phyloP scores from a whole-genome alignment of 2,888 invertebrate genomes.

The Iselma pallidipennis region DNA sequence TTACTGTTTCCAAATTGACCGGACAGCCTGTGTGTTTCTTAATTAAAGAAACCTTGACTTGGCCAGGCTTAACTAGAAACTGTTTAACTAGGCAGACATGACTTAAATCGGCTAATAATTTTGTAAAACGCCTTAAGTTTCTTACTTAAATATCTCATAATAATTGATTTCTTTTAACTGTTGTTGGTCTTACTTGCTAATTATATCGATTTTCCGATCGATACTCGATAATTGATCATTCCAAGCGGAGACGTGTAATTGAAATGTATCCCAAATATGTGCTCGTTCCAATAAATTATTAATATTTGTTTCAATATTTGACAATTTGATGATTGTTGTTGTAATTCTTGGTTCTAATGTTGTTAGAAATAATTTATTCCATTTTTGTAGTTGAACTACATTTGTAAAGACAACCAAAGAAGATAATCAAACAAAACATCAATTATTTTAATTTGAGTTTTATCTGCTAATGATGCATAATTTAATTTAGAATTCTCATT shows the following conservation, averaged over 20 bases:
- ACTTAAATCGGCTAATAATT: no score
- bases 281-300: conserved; percentile 58
- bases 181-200: conserved; percentile 51
- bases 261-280: conserved; percentile 60
- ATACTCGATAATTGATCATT: conserved; percentile 59
- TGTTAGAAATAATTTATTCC: conserved; percentile 53
- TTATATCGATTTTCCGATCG: conserved; percentile 58
- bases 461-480: background rate
- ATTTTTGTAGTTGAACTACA: conserved; percentile 53
- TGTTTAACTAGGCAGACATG: no score
- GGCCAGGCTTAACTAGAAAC: no score
- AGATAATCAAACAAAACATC: background rate
- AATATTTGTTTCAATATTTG: conserved; percentile 56
- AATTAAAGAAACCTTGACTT: no score
- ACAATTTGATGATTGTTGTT: conserved; percentile 49
- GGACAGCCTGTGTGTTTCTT: no score
- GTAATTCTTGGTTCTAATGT: conserved; percentile 56
- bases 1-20: no score
- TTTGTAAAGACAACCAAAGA: background rate
- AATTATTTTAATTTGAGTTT: background rate
- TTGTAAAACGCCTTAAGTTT: no score
- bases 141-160: no score
- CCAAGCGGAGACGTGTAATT: conserved; percentile 60
- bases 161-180: background rate
- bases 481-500: background rate